Base-by-base conservation (phyloP, 2,797 vertebrate species). In the Sebastolobus altivelis region DNA sequence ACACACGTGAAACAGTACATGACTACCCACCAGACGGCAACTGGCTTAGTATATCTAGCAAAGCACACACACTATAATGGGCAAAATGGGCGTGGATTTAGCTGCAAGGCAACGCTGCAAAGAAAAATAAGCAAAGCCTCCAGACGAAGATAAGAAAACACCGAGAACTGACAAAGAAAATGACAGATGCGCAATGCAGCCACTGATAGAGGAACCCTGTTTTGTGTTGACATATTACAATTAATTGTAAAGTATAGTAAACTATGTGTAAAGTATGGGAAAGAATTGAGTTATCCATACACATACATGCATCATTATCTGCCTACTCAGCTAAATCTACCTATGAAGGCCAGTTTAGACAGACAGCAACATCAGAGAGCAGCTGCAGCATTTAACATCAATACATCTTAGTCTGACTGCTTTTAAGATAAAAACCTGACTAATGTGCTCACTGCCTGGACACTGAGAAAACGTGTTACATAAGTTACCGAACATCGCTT, bases 101-200 rank as follows among this genome's bases (percentile, higher is more conserved):
- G 1, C 79, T 68, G 65, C 67, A 79, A 63, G 60, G 33, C 70
- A 56, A 49, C 16, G 1, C 79, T 60, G 65, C 43, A 79, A 60
- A 79, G 68, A 61, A 80, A 78, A 85, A 80, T 58, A 70, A 85
- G 62, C 77, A 61, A 65, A 73, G 59, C 33, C 3, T 77, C 68
- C 71, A 61, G 60, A 75, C 3, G 3, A 77, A 81, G 82, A 84
- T 72, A 80, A 87, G 78, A 33, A 76, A 88, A 84, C 58, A 68
- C 60, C 58, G 56, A 72, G 35, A 82, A 22, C 56, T 76, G 80
- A 86, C 60, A 81, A 72, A 72, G 69, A 85, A 70, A 84, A 85
- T 63, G 84, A 87, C 72, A 91, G 82, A 83, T 80, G 73, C 75
- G 79, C 60, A 78, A 80, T 40, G 72, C 4, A 58, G 79, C 5